Evolutionary conservation across 2,113 vertebrate genomes (phyloP).

Genomic region (Gallinago jamesoni): DNA sequence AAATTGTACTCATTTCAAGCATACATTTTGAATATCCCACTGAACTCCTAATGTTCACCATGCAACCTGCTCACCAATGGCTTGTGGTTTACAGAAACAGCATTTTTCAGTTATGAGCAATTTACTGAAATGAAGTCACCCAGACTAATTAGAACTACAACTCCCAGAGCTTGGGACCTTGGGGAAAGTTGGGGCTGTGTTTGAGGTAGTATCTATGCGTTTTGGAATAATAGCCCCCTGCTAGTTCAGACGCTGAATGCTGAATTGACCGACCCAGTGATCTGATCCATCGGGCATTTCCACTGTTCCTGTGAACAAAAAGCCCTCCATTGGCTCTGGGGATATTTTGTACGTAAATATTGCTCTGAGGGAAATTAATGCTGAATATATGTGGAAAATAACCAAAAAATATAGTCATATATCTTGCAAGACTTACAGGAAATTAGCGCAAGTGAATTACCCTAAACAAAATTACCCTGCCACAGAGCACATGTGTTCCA

Average conservation of each 20-base stretch:
- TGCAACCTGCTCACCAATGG: background rate
- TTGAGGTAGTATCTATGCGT: background rate
- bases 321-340: background rate
- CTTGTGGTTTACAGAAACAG: background rate
- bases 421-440: conserved; percentile 44
- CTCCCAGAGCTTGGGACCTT: background rate
- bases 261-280: fast-evolving
- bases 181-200: background rate
- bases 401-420: background rate
- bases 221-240: background rate
- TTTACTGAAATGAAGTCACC: background rate
- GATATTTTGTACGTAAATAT: background rate
- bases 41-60: background rate
- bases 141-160: background rate
- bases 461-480: conserved; percentile 37
- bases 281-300: background rate
- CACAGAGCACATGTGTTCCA: background rate
- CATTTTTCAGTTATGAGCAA: background rate
- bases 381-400: background rate
- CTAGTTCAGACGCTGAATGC: background rate
- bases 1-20: fast-evolving
- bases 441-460: conserved; percentile 42
- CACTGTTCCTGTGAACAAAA: background rate
- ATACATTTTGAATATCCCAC: background rate
- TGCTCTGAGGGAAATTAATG: background rate